Base-by-base conservation (phyloP, 2,888 invertebrate species). In the Dione vanillae region DNA sequence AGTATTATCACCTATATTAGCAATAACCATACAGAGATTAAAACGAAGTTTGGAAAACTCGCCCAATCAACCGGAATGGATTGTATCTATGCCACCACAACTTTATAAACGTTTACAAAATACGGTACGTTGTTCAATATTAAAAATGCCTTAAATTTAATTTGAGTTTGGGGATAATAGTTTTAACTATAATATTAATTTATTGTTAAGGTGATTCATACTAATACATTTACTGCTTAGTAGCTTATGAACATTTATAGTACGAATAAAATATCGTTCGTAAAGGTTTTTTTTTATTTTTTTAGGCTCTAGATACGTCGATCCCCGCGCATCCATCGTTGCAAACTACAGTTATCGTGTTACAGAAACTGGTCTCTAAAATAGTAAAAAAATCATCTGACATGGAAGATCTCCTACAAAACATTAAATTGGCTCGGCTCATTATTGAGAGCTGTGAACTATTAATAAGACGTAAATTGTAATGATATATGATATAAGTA, bases 11-110 rank as follows among this genome's bases (percentile, higher is more conserved):
- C 95, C 96, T 75, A 90, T 99, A 71, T 87, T 98, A 37, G 95
- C 96, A 37, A 95, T 98, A 67, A 97, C 96, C n/a, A 97, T 97
- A 8, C 96, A 96, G 83, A 94, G 98, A 75, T 88, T 98, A 72
- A 95, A 95, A 84, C 94, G 95, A 58, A 95, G 94, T 95, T 78
- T 94, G 91, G 78, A 94, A 89, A 78, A 94, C 95, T 72, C 95
- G 86, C 74, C 89, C 91, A 82, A 94, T 94, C 78, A 95, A 94
- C 77, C 95, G 92, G 84, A 96, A 95, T 91, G 92, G 90, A 94
- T 98, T 56, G 95, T 97, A 0, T 95, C 96, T 8, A 94, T 98
- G 75, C 96, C 96, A 71, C 96, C 98, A 6, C 94, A 95, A 37
- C 90, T 98, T 0, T 95, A 96, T 56, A 95, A 95, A 77, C 97